Percentiles rank a stretch among this genome's conserved stretches.
Conservation (phyloP, 2,888 invertebrate genomes). For the Cistogaster globosa region DNA sequence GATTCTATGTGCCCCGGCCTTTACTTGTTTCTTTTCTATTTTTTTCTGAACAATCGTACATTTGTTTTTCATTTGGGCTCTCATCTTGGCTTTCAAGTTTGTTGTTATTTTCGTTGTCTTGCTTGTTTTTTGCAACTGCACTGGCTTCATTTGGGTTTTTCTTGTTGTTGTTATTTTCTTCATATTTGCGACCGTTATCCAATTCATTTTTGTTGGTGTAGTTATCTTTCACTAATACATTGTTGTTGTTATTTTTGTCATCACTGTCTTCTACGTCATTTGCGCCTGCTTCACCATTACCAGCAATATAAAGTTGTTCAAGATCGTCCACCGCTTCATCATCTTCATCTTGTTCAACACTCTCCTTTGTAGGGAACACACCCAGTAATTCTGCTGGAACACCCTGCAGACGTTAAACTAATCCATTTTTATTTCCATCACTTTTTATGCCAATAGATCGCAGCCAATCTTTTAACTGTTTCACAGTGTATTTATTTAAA, state of each 20-base stretch:
- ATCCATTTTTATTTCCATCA: too few relatives aligned
- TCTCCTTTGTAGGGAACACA: background rate
- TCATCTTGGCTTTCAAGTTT: slow-evolving; percentile 12
- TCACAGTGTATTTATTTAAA: slow-evolving; percentile 12
- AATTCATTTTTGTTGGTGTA: slow-evolving; percentile 4
- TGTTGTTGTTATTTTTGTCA: background rate
- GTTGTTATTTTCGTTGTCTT: slow-evolving; percentile 30
- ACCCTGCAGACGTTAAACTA: too few relatives aligned
- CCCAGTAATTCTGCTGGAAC: too few relatives aligned
- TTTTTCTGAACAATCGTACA: slow-evolving; percentile 16
- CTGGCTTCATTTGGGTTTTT: background rate
- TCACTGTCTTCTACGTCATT: background rate
- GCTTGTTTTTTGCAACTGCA: background rate
- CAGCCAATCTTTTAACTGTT: slow-evolving; percentile 29
- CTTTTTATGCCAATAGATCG: slow-evolving; percentile 30
- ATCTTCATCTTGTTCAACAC: slow-evolving; percentile 1
- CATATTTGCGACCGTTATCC: slow-evolving; percentile 15
- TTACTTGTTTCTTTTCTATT: too few relatives aligned
- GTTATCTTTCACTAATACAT: background rate
- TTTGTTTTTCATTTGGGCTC: slow-evolving; percentile 5
- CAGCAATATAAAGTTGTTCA: background rate
- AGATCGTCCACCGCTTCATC: slow-evolving; percentile 6
- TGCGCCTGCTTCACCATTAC: background rate
- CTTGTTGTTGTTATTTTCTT: background rate
- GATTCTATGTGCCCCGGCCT: too few relatives aligned